Conservation (phyloP, 2,113 vertebrate genomes). For the Sardina pilchardus region DNA sequence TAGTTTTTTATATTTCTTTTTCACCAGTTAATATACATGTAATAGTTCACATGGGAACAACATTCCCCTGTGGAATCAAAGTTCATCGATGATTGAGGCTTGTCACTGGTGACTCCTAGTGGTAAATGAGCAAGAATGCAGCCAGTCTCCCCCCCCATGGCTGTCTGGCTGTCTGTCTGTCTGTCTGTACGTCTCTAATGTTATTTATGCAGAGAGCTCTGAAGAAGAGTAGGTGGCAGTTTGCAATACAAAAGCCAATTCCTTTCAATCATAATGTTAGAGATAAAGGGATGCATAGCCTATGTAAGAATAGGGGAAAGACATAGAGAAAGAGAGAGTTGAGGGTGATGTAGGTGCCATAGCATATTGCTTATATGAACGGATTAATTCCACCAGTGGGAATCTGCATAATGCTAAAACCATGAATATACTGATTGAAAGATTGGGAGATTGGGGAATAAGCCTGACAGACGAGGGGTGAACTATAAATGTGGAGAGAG, state of each 20-base stretch:
- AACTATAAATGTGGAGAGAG: not conserved
- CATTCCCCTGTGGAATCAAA: not conserved
- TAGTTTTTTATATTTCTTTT: not conserved
- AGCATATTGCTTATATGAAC: not conserved
- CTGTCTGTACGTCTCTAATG: not conserved
- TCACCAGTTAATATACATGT: not conserved
- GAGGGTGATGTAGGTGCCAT: not conserved
- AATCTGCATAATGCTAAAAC: not conserved
- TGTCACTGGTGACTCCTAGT: constrained; percentile 24
- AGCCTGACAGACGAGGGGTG: constrained; percentile 22
- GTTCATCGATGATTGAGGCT: constrained; percentile 16
- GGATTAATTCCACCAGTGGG: constrained; percentile 8
- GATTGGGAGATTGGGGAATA: constrained; percentile 26
- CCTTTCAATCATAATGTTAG: not conserved
- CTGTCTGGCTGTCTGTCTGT: not conserved
- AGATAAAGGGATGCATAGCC: not conserved
- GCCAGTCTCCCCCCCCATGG: not conserved
- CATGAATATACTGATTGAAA: constrained; percentile 30
- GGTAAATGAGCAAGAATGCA: constrained; percentile 15
- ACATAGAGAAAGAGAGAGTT: not conserved
- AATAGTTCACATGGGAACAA: not conserved
- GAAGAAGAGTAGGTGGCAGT: not conserved
- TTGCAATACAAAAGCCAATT: not conserved
- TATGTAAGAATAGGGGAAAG: not conserved
- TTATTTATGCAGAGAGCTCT: not conserved